Conservation (phyloP, 1,140 invertebrate species). For the Ridgeia piscesae region DNA sequence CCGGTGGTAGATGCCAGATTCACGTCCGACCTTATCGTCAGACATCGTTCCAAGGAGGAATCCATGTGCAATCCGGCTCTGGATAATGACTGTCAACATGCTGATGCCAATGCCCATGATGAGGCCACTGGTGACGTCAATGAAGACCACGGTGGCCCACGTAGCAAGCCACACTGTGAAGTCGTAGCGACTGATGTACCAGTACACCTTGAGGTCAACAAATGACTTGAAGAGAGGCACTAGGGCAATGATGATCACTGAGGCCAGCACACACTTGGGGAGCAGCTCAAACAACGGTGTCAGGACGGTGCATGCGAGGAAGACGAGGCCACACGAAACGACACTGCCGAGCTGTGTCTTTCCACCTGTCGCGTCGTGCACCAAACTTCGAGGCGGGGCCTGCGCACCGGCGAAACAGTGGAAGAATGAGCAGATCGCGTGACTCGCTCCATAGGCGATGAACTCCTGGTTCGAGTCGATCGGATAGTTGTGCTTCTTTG, state of each 20-base stretch:
- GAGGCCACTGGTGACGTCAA: slow-evolving; percentile 52
- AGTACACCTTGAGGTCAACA: slow-evolving; percentile 45
- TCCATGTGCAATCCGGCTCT: neutral
- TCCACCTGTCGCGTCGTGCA: slow-evolving; percentile 40
- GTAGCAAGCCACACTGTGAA: slow-evolving; percentile 54
- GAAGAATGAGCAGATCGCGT: slow-evolving; percentile 42
- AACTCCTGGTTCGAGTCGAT: slow-evolving; percentile 45
- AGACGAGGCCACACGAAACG: slow-evolving; percentile 56
- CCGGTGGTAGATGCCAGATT: neutral
- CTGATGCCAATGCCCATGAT: slow-evolving; percentile 43
- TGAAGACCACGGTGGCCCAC: slow-evolving; percentile 47
- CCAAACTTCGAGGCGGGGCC: slow-evolving; percentile 39
- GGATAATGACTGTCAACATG: slow-evolving; percentile 15
- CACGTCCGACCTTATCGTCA: neutral
- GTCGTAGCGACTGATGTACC: slow-evolving; percentile 52
- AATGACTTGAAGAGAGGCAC: slow-evolving; percentile 51
- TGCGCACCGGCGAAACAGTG: slow-evolving; percentile 37
- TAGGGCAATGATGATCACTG: slow-evolving; percentile 52
- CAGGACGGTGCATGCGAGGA: slow-evolving; percentile 60
- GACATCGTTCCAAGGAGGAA: neutral
- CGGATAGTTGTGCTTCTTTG: slow-evolving; percentile 34
- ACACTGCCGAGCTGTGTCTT: slow-evolving; percentile 40
- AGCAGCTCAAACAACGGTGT: slow-evolving; percentile 52
- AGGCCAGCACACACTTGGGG: slow-evolving; percentile 55
- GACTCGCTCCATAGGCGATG: slow-evolving; percentile 40